Base-by-base conservation (phyloP, 2,888 invertebrate species). In the Polydrusus pterygomalis region DNA sequence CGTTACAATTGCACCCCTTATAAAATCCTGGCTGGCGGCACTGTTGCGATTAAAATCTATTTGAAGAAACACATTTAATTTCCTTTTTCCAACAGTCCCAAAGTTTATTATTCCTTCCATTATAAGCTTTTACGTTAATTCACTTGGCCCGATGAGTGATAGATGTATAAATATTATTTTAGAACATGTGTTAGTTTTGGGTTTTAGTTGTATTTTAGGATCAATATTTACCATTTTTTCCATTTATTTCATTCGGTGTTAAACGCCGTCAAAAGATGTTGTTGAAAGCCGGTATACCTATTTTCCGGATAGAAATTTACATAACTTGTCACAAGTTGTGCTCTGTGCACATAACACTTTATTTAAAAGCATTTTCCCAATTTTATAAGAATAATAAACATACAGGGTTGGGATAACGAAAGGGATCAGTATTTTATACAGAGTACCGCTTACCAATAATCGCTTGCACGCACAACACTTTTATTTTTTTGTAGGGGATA, bases 121-220 rank as follows among this genome's bases (percentile, higher is more conserved):
- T 75, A 70, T 45, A 69, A 62, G 77, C 77, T 77, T 77, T 75
- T 72, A 74, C 47, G 71, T 75, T 77, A 77, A 77, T 77, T 74
- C 77, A 69, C 68, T 72, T 25, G 56, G 62, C 40, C 74, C 72
- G 77, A 51, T 64, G 77, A 77, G 45, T 69, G 77, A 77, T 74
- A 68, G 71, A 63, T 75, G 56, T 72, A 68, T 75, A 77, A 77
- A 77, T 77, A 77, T 77, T 77, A 77, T 77, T 74, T 49, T 69
- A 75, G 70, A 77, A 74, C 77, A 77, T 77, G 74, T 77, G 77
- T 71, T 70, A 34, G 70, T 38, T 49, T 60, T 40, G 60, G 56
- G 45, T 70, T 70, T 70, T 75, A 70, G 70, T 75, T 75, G 70
- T 70, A 67, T 70, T 75, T 70, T 65, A 18, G 60, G 60, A 70